phyloP scores from a whole-genome alignment of 2,888 invertebrate species.

The Metacarcinus magister region DNA sequence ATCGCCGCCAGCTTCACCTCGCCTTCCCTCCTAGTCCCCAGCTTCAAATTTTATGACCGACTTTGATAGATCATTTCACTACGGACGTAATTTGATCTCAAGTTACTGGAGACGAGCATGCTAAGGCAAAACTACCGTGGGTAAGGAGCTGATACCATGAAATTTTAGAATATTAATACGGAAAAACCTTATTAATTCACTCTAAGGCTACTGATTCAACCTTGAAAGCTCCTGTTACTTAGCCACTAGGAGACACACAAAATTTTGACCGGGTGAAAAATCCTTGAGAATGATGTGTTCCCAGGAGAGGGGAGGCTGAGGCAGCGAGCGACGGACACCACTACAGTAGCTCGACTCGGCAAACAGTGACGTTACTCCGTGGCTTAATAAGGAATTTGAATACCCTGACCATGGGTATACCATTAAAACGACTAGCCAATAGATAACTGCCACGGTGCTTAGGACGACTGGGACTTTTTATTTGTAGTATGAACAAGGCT shows the following conservation, averaged over 20 bases:
- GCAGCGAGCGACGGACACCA: constrained; percentile 21
- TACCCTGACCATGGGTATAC: constrained; percentile 33
- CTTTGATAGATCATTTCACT: constrained; percentile 70
- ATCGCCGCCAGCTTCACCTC: constrained; percentile 63
- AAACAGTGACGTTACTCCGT: background rate
- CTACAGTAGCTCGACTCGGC: background rate
- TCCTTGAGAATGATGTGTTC: background rate
- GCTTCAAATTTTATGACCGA: constrained; percentile 68
- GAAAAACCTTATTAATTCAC: background rate
- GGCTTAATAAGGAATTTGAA: constrained; percentile 31
- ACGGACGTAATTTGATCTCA: constrained; percentile 71
- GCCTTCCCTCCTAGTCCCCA: constrained; percentile 38
- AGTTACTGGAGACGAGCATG: constrained; percentile 37
- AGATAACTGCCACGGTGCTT: background rate
- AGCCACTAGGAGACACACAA: background rate
- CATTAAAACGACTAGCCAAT: constrained; percentile 1
- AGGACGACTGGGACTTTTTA: constrained; percentile 3
- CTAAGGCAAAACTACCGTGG: constrained; percentile 14
- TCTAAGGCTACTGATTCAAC: background rate
- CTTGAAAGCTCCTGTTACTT: background rate
- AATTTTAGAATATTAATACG: background rate
- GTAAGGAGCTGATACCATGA: background rate
- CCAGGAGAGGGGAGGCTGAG: background rate
- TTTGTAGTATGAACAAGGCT: constrained; percentile 32
- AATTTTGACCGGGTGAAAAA: background rate